Base-by-base conservation (phyloP, 2,888 invertebrate species). In the Choreutis nemorana region DNA sequence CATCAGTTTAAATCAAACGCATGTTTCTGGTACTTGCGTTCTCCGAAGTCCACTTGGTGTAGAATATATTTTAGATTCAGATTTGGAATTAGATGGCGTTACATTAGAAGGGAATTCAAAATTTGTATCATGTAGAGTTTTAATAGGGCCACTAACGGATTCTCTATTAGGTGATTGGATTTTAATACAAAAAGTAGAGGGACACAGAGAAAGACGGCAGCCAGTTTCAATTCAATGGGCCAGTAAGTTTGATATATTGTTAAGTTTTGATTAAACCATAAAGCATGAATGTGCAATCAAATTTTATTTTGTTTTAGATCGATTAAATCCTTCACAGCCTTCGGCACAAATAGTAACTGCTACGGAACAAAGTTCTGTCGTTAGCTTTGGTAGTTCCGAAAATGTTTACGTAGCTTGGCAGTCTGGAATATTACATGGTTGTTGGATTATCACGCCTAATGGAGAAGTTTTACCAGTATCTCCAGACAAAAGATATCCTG, bases 171-270 rank as follows among this genome's bases (percentile, higher is more conserved):
- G 34, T 13, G 23, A 18, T 2, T 34, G 34, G 34, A 29, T 10
- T 9, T 30, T 34, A 8, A 23, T 31, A 4, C 31, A 34, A 29
- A 27, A 31, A 13, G 31, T 28, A 7, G 16, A 31, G 5, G 16
- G 21, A 2, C 28, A 30, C 2, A 31, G 27, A 4, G 26, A 34
- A 14, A 31, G 34, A 20, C 28, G 11, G 6, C 34, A 34, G 25
- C 9, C 26, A 2, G 25, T 26, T 20, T 14, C 23, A 14, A 34
- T 34, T 23, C 24, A 27, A 15, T 34, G 34, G 34, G 31, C 34
- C 6, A 31, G 34, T 34, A 15, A 34, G 34, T 34, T 23, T n/a
- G 31, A n/a, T 23, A 34, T 6, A 10, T 34, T 5, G 31, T 31
- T 18, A 18, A 5, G 8, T 6, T 6, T 18, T 5, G 18, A 18